Evolutionary conservation across 2,797 vertebrate species (phyloP).

Genomic region (Meda fulgida): DNA sequence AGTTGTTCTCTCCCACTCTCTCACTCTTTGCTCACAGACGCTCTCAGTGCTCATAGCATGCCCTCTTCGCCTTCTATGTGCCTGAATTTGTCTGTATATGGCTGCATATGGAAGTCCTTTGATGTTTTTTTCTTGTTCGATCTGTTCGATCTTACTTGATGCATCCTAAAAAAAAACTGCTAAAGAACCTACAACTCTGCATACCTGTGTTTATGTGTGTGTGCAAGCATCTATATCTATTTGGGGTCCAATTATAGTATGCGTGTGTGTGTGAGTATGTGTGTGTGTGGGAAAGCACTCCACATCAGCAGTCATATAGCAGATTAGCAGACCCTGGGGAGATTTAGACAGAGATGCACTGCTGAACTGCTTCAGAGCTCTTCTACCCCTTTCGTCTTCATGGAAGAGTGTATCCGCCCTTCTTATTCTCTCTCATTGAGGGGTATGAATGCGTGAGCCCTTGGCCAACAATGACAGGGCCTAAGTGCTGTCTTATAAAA

Average conservation of each 20-base stretch:
- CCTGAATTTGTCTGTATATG: conserved; percentile 63
- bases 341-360: conserved; percentile 64
- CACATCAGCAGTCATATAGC: conserved; percentile 61
- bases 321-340: conserved; percentile 72
- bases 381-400: conserved; percentile 55
- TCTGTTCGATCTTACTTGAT: conserved; percentile 15
- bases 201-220: conserved; percentile 10
- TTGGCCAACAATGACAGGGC: conserved; percentile 74
- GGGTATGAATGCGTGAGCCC: conserved; percentile 77
- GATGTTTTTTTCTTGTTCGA: conserved; percentile 41
- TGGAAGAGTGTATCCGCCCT: conserved; percentile 76
- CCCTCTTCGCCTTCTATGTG: conserved; percentile 57
- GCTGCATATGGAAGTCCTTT: conserved; percentile 59
- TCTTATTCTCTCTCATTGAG: conserved; percentile 78
- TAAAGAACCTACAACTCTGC: neutral
- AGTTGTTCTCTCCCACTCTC: conserved; percentile 87
- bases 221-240: neutral
- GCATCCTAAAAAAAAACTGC: neutral
- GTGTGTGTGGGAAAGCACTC: conserved; percentile 44
- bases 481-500: conserved; percentile 84
- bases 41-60: conserved; percentile 68
- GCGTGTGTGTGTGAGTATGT: conserved; percentile 8
- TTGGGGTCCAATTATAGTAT: conserved; percentile 29
- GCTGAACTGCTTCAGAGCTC: conserved; percentile 59
- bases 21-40: conserved; percentile 79